These are phyloP conservation scores for Myotis pilosus DNA, from an alignment of 2,797 vertebrate species.

Conservation along the genomic window DNA sequence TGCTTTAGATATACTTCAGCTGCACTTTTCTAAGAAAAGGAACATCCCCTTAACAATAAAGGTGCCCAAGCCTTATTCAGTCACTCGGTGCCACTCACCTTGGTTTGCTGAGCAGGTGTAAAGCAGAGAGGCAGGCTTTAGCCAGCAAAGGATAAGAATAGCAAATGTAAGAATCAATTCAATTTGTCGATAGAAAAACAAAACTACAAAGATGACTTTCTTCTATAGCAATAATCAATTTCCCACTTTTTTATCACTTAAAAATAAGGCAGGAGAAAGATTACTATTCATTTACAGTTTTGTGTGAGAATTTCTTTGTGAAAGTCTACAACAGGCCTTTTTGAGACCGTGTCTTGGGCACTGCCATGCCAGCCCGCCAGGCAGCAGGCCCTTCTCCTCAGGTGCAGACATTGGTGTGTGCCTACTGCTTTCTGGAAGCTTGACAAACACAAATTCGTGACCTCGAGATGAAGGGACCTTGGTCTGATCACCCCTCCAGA, in stretches of 20 bases:
- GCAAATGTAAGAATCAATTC: conserved; percentile 84
- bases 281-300: not conserved
- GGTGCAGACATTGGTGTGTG: not conserved
- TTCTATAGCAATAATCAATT: conserved; percentile 70
- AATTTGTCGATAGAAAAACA: conserved; percentile 78
- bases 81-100: conserved; percentile 86
- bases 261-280: not conserved
- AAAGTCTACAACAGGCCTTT: conserved; percentile 35
- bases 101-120: conserved; percentile 83
- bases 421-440: not conserved
- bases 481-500: not conserved
- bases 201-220: conserved; percentile 78
- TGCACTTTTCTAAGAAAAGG: conserved; percentile 57
- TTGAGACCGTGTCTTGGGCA: not conserved
- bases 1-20: conserved; percentile 57
- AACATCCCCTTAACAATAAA: conserved; percentile 66
- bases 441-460: not conserved
- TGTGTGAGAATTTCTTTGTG: conserved; percentile 53
- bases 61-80: conserved; percentile 64
- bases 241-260: conserved; percentile 42
- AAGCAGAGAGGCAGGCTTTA: conserved; percentile 85
- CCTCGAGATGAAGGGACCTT: not conserved
- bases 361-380: not conserved
- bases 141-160: conserved; percentile 87
- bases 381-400: not conserved